Conservation (phyloP, 2,888 invertebrate genomes). For the Pachliopta kotzebuea region DNA sequence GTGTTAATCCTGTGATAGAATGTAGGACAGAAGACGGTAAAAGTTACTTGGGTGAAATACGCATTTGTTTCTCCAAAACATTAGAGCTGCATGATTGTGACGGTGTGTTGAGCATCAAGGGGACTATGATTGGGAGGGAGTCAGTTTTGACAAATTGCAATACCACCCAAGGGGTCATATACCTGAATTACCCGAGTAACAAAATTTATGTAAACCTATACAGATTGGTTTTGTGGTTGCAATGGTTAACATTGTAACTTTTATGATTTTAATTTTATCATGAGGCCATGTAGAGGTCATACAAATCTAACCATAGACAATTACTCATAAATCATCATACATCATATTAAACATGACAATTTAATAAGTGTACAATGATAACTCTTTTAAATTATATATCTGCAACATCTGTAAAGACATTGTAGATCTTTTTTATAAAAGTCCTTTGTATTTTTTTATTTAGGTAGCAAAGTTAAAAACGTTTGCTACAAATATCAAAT, state of each 20-base stretch:
- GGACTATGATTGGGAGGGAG: constrained; percentile 35
- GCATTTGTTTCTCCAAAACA: constrained; percentile 86
- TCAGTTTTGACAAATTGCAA: constrained; percentile 83
- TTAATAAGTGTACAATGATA: no score
- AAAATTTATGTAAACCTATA: constrained; percentile 75
- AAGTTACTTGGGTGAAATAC: constrained; percentile 84
- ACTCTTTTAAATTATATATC: no score
- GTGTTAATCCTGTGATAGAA: constrained; percentile 82
- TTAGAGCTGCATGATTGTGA: constrained; percentile 84
- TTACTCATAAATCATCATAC: neutral
- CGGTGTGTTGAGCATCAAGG: constrained; percentile 54
- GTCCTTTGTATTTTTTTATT: no score
- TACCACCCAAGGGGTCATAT: constrained; percentile 72
- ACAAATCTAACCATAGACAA: neutral
- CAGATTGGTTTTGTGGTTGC: constrained; percentile 78
- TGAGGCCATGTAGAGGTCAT: neutral
- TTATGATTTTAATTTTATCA: neutral
- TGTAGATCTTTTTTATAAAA: no score
- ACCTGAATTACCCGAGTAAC: constrained; percentile 74
- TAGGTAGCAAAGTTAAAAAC: no score
- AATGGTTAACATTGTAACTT: constrained; percentile 82
- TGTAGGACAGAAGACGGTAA: constrained; percentile 82
- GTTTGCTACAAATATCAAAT: no score
- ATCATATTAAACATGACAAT: no score
- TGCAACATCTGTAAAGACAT: no score